Conservation (phyloP, 2,888 invertebrate species). For the Achlya flavicornis region DNA sequence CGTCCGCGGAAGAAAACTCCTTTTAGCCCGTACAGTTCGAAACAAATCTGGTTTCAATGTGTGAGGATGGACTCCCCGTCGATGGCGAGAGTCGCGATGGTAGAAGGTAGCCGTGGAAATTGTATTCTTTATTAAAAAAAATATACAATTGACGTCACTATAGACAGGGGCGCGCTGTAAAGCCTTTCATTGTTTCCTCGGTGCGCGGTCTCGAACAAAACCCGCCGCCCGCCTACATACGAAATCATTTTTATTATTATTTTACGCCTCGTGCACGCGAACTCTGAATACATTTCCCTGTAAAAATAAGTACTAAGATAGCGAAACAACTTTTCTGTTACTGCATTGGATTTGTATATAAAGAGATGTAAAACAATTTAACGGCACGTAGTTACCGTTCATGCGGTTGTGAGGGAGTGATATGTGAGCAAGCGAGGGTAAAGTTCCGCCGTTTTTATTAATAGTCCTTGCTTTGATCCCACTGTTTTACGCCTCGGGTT, state of each 20-base stretch:
- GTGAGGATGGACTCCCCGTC: too few relatives aligned
- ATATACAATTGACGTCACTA: background rate
- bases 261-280: conserved; percentile 24
- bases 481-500: background rate
- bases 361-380: conserved; percentile 6
- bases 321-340: background rate
- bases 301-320: conserved; percentile 1
- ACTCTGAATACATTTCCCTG: conserved; percentile 2
- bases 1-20: too few relatives aligned
- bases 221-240: conserved; percentile 19
- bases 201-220: conserved; percentile 17
- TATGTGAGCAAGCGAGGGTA: background rate
- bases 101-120: background rate
- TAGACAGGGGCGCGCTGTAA: conserved; percentile 1
- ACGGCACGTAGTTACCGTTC: background rate
- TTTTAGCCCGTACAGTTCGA: too few relatives aligned
- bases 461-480: background rate
- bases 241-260: conserved; percentile 44
- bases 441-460: background rate
- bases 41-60: too few relatives aligned
- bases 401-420: background rate
- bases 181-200: conserved; percentile 1
- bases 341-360: conserved; percentile 7
- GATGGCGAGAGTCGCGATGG: too few relatives aligned
- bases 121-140: background rate